Conservation (phyloP, 2,888 invertebrate species). For the Cryptocheilus praepositus region DNA sequence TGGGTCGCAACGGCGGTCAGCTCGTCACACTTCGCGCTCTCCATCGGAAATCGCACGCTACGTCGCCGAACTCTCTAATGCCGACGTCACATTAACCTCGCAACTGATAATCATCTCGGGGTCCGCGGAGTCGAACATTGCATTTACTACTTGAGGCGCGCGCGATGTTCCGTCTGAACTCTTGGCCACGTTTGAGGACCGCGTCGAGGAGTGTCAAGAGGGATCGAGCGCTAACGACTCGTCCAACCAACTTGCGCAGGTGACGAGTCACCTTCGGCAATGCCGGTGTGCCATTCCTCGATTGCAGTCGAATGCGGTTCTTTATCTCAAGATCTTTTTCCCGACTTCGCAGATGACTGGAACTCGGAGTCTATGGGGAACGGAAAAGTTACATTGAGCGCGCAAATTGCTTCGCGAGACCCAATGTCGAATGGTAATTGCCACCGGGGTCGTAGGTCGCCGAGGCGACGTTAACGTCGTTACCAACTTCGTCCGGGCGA, state of each 20-base stretch:
- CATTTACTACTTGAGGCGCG: neutral
- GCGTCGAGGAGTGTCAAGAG: constrained; percentile 35
- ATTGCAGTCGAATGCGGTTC: constrained; percentile 19
- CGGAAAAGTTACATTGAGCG: constrained; percentile 33
- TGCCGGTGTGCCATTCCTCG: constrained; percentile 19
- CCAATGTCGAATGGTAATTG: constrained; percentile 51
- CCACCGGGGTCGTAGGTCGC: constrained; percentile 38
- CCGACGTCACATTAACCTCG: constrained; percentile 5
- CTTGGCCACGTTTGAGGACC: constrained; percentile 44
- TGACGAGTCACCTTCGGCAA: constrained; percentile 53
- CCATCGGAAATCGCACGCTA: too few species aligned
- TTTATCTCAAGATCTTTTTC: neutral
- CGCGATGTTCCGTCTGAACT: constrained; percentile 23
- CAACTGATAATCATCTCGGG: too few species aligned
- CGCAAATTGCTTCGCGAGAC: constrained; percentile 51
- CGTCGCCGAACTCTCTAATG: too few species aligned
- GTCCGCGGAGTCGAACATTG: neutral
- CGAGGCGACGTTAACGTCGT: constrained; percentile 51
- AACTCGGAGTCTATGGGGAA: neutral
- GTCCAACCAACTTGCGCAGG: constrained; percentile 32
- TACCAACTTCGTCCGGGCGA: constrained; percentile 32
- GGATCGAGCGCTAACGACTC: constrained; percentile 49
- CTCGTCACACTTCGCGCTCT: too few species aligned
- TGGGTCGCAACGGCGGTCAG: too few species aligned
- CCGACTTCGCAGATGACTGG: neutral